Percentiles rank a stretch among this genome's conserved stretches.
Evolutionary conservation across 1,140 invertebrate species (phyloP).

Genomic region (Kradibia gibbosae): DNA sequence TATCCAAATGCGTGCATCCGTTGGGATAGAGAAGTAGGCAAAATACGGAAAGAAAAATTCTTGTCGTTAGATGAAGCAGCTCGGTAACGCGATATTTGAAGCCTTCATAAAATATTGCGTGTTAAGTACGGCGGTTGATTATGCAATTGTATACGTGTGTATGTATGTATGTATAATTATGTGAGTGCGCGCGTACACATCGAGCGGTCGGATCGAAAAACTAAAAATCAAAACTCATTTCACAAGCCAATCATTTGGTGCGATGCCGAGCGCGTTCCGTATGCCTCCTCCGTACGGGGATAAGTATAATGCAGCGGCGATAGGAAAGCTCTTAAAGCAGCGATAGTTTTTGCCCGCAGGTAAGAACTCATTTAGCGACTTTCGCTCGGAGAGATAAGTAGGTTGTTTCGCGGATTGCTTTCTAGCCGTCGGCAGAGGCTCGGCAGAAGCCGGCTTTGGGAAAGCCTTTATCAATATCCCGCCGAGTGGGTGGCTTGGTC

Average conservation of each 20-base stretch:
- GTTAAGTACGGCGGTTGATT: no score
- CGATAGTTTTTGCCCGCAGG: background rate
- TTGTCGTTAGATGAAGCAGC: background rate
- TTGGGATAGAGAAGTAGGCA: background rate
- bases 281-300: no score
- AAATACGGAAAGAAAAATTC: background rate
- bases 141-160: background rate
- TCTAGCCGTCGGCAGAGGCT: no score
- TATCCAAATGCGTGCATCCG: no score
- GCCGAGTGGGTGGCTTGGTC: background rate
- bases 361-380: slow-evolving; percentile 27
- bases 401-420: background rate
- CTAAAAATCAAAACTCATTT: no score
- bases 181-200: no score
- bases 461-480: slow-evolving; percentile 1
- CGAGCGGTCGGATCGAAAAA: no score
- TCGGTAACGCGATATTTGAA: no score
- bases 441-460: background rate
- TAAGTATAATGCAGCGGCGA: background rate
- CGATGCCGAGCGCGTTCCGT: no score
- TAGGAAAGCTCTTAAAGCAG: background rate
- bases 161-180: background rate
- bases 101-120: no score
- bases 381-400: background rate
- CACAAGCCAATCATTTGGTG: no score